Base-by-base conservation (phyloP, 2,888 invertebrate species). In the Taenaris catops region DNA sequence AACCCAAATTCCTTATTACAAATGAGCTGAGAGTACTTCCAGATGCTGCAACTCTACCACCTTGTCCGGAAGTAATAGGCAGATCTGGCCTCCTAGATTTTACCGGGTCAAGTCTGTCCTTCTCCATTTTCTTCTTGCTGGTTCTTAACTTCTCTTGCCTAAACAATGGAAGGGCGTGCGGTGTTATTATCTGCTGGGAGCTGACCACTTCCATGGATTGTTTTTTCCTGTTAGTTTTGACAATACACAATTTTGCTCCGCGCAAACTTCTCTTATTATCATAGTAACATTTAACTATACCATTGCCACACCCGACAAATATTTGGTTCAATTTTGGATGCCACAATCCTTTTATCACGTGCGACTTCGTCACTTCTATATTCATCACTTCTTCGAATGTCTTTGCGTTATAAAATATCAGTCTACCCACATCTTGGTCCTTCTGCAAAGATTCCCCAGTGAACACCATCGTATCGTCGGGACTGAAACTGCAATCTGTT, bases 271-370 rank as follows among this genome's bases (percentile, higher is more conserved):
- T 90, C 37, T 92, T 91, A 1, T 94, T 92, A 62, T 98, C 98
- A 55, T 98, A 99, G 63, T 93, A 96, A 34, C 97, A 93, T 56
- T 96, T 96, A 0, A 97, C 93, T 0, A 90, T 87, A 0, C 99
- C 99, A 64, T 97, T 95, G 0, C 96, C 96, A 51, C 96, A 95
- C 0, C 97, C 96, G 0, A 96, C 92, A 45, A 98, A 95, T 21
- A 99, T 92, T 68, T 99, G 99, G 65, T 99, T 99, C n/a, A 99
- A 76, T 66, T 97, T 96, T 0, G 99, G 95, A 78, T 99, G 99
- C 99, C 99, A 99, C 0, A 95, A 70, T 0, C 93, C 91, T 63
- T 97, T 94, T 1, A 99, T 95, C 0, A 96, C 92, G 48, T 95
- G 95, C 0, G 95, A 93, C 55, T 93, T 90, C 0, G 93, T 90